Conservation (phyloP, 2,888 invertebrate genomes). For the Atherix ibis region DNA sequence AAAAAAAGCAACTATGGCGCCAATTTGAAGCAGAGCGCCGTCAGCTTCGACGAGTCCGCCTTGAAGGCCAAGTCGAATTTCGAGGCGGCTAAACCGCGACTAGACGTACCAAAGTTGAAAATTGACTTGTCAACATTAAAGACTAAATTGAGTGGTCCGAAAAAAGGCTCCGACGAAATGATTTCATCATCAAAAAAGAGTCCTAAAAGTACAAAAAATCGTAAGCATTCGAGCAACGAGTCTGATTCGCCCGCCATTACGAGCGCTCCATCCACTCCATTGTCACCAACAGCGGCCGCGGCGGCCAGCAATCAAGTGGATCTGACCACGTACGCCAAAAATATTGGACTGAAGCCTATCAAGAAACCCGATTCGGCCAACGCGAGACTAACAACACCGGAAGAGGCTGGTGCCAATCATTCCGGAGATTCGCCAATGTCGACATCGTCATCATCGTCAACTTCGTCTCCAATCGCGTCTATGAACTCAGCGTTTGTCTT, state of each 20-base stretch:
- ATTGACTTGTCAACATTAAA: conserved; percentile 26
- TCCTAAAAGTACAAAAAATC: conserved; percentile 11
- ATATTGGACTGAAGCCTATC: conserved; percentile 30
- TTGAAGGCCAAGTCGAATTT: conserved; percentile 13
- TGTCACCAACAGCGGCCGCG: too few relatives aligned
- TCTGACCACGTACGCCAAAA: conserved; percentile 28
- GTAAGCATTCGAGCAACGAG: conserved; percentile 20
- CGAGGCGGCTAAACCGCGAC: conserved; percentile 2
- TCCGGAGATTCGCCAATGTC: conserved; percentile 22
- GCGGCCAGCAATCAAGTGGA: conserved; percentile 18
- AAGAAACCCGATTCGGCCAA: conserved; percentile 14
- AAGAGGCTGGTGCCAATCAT: conserved; percentile 2
- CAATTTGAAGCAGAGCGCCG: conserved; percentile 3
- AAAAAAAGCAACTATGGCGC: conserved; percentile 15
- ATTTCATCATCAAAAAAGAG: conserved; percentile 10
- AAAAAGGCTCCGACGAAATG: conserved; percentile 6
- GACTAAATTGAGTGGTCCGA: conserved; percentile 20
- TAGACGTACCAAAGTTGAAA: conserved; percentile 26
- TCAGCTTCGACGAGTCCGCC: conserved; percentile 5
- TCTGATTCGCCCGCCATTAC: too few relatives aligned
- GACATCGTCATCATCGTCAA: conserved; percentile 20
- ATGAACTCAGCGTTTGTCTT: conserved; percentile 13
- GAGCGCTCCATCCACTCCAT: background rate
- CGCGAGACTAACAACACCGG: conserved; percentile 10
- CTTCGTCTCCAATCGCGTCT: conserved; percentile 18